Evolutionary conservation across 1,140 invertebrate species (phyloP).

Genomic region (Orius insidiosus): DNA sequence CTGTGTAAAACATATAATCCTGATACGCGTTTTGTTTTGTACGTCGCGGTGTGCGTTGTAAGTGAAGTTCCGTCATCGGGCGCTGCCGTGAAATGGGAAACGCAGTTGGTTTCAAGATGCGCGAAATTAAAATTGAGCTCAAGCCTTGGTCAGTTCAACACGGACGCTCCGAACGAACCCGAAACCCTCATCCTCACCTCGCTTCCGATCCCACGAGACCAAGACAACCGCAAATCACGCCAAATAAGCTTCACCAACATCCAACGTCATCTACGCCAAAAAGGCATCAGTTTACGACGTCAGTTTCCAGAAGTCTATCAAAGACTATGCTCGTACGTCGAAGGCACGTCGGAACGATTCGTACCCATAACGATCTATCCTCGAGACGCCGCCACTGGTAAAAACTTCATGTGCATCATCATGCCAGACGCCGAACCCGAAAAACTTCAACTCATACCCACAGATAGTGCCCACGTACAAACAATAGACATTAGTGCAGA

Average conservation of each 20-base stretch:
- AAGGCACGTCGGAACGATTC: constrained; percentile 60
- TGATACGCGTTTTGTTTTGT: constrained; percentile 66
- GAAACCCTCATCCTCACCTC: constrained; percentile 65
- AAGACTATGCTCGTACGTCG: constrained; percentile 62
- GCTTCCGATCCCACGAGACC: constrained; percentile 35
- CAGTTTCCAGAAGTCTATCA: constrained; percentile 74
- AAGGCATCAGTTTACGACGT: constrained; percentile 60
- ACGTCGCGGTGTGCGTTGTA: constrained; percentile 76
- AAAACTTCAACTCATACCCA: constrained; percentile 39
- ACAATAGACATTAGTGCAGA: constrained; percentile 45
- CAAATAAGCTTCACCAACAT: constrained; percentile 69
- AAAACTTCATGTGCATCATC: constrained; percentile 80
- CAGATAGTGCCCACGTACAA: constrained; percentile 39
- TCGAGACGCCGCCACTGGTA: constrained; percentile 54
- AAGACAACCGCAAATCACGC: constrained; percentile 42
- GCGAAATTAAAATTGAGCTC: constrained; percentile 48
- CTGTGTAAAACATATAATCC: constrained; percentile 83
- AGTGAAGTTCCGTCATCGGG: constrained; percentile 68
- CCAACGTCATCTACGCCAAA: constrained; percentile 49
- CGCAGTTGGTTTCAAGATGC: constrained; percentile 68
- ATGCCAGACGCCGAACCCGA: constrained; percentile 67
- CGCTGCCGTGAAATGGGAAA: constrained; percentile 68
- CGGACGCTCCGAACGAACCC: constrained; percentile 26
- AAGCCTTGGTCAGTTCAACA: constrained; percentile 6
- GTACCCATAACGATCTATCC: constrained; percentile 81